These are phyloP conservation scores for Scaptomyza parva DNA, from an alignment of 2,888 invertebrate species.

Conservation along the genomic window DNA sequence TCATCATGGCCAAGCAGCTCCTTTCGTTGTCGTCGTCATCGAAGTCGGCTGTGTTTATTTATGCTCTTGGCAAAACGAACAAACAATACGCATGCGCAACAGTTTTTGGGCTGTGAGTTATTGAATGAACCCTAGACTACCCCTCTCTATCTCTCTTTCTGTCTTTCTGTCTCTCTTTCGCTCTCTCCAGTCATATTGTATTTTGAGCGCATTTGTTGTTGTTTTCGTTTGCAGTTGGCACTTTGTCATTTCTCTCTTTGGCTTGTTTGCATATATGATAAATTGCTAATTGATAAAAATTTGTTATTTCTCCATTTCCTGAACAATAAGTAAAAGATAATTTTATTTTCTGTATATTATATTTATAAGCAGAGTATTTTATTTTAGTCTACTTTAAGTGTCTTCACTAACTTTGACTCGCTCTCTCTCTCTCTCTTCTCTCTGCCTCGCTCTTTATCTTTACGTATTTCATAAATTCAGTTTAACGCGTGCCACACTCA, in stretches of 20 bases:
- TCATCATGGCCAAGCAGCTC: conserved; percentile 15
- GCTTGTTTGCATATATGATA: conserved; percentile 70
- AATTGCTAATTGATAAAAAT: conserved; percentile 71
- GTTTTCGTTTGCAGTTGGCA: conserved; percentile 16
- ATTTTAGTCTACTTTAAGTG: conserved; percentile 22
- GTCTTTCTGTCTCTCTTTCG: background rate
- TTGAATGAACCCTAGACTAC: conserved; percentile 28
- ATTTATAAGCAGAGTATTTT: background rate
- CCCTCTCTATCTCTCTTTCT: background rate
- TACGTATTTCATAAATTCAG: conserved; percentile 41
- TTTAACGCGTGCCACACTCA: conserved; percentile 66
- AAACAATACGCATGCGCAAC: conserved; percentile 65
- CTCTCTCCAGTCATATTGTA: conserved; percentile 29
- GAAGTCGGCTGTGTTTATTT: conserved; percentile 43
- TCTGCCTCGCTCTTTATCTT: background rate
- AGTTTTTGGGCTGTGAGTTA: conserved; percentile 48
- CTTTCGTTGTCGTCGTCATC: conserved; percentile 10
- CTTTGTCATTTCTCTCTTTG: conserved; percentile 32
- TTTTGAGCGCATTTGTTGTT: conserved; percentile 52
- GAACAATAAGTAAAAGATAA: conserved; percentile 12
- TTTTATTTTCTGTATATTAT: background rate
- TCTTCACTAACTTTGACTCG: conserved; percentile 16
- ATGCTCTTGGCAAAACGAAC: conserved; percentile 44
- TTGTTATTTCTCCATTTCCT: conserved; percentile 57
- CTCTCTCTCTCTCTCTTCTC: background rate